A percentile compares a stretch with the other conserved stretches of the same genome.
phyloP scores from a whole-genome alignment of 2,888 invertebrate genomes.

The Drosophila conformis region DNA sequence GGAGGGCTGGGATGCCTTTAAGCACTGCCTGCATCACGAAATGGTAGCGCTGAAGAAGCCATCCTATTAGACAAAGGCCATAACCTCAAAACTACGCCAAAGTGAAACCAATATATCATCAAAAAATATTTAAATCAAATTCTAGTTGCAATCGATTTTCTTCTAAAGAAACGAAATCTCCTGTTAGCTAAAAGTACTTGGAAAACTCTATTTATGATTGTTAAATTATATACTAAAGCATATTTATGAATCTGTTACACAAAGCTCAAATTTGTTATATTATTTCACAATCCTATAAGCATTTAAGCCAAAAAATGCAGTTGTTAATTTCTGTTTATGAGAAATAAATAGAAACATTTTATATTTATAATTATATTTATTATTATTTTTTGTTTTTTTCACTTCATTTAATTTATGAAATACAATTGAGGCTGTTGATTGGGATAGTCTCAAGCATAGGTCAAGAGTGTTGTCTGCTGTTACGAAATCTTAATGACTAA shows the following conservation, averaged over 20 bases:
- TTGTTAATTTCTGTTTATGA: conserved; percentile 15
- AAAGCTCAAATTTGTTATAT: conserved; percentile 29
- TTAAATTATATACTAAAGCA: conserved; percentile 43
- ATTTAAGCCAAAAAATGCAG: conserved; percentile 19
- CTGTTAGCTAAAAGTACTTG: conserved; percentile 42
- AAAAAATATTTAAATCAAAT: conserved; percentile 11
- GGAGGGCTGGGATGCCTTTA: conserved; percentile 97
- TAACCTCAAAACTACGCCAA: conserved; percentile 36
- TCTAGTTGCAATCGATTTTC: conserved; percentile 53
- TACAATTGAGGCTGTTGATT: conserved; percentile 26
- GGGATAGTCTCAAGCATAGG: conserved; percentile 15
- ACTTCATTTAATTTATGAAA: conserved; percentile 29
- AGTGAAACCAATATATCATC: conserved; percentile 34
- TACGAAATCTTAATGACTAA: conserved; percentile 42
- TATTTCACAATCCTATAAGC: conserved; percentile 18
- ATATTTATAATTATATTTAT: conserved; percentile 14
- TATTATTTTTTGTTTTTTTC: conserved; percentile 24
- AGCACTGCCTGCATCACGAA: conserved; percentile 95
- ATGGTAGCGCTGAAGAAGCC: conserved; percentile 86
- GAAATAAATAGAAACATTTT: conserved; percentile 28
- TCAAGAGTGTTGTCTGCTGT: conserved; percentile 18
- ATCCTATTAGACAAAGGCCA: conserved; percentile 34
- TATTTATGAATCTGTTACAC: conserved; percentile 56
- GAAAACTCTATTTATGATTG: conserved; percentile 50
- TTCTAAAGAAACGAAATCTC: conserved; percentile 69